Evolutionary conservation across 2,797 vertebrate species (phyloP).

Genomic region (Cuculus canorus): DNA sequence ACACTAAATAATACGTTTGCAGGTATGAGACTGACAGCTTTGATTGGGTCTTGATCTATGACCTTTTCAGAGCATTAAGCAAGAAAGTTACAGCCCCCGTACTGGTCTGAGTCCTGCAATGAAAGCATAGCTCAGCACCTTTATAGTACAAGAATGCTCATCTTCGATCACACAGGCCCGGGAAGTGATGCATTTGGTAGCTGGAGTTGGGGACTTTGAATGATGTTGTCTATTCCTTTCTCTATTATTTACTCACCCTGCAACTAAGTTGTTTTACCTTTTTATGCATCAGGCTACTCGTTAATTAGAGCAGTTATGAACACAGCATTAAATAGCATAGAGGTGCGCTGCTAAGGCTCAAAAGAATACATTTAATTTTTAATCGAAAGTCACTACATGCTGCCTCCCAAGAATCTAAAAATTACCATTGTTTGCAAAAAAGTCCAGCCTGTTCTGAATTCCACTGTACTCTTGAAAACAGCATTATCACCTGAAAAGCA

Average conservation of each 20-base stretch:
- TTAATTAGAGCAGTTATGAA: background rate
- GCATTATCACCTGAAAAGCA: background rate
- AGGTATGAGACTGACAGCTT: background rate
- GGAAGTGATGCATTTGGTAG: background rate
- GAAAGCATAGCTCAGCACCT: background rate
- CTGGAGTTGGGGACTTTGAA: background rate
- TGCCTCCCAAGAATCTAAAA: background rate
- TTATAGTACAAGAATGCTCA: accelerated
- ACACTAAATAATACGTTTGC: background rate
- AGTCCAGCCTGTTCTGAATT: background rate
- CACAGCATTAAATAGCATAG: background rate
- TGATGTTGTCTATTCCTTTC: background rate
- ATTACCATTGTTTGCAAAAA: background rate
- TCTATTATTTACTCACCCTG: background rate
- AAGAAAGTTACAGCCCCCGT: background rate
- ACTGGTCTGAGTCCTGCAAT: background rate
- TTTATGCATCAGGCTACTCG: background rate
- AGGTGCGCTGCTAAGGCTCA: background rate
- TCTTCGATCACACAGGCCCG: background rate
- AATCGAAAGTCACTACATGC: background rate
- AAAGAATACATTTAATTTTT: background rate
- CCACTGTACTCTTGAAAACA: background rate
- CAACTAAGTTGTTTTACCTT: background rate
- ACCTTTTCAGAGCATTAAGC: background rate
- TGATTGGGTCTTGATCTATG: background rate